phyloP scores from a whole-genome alignment of 2,113 vertebrate species.

The Gallinago jamesoni region DNA sequence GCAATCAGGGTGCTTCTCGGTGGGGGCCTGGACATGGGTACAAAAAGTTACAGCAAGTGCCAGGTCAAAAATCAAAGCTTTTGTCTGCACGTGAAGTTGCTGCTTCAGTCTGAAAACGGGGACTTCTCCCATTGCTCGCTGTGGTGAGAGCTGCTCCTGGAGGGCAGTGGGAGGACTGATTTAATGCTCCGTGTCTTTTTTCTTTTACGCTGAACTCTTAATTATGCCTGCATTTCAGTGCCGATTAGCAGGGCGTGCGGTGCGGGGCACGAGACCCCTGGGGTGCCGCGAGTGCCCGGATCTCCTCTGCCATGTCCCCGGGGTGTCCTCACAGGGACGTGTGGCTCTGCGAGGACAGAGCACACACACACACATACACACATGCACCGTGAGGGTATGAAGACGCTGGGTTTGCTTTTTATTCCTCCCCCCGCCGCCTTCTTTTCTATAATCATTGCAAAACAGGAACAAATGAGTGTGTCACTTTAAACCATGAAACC shows the following conservation, averaged over 20 bases:
- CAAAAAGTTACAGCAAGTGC: neutral
- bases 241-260: neutral
- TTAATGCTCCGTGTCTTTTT: slow-evolving; percentile 43
- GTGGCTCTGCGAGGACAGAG: neutral
- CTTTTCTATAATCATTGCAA: slow-evolving; percentile 51
- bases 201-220: slow-evolving; percentile 35
- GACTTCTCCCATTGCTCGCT: neutral
- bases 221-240: neutral
- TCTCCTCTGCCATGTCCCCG: neutral
- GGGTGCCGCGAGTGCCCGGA: neutral
- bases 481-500: slow-evolving; percentile 67
- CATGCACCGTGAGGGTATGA: rapidly evolving
- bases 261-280: neutral
- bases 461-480: slow-evolving; percentile 67
- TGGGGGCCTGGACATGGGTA: neutral
- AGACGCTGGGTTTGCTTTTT: neutral
- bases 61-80: neutral
- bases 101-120: neutral
- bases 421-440: neutral
- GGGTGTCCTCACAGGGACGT: neutral
- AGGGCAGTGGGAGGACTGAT: slow-evolving; percentile 26
- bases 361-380: no score
- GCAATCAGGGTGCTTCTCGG: neutral
- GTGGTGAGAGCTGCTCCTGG: neutral
- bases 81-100: neutral